These are phyloP conservation scores for Priapulus caudatus DNA, from an alignment of 2,888 invertebrate genomes.

Conservation along the genomic window DNA sequence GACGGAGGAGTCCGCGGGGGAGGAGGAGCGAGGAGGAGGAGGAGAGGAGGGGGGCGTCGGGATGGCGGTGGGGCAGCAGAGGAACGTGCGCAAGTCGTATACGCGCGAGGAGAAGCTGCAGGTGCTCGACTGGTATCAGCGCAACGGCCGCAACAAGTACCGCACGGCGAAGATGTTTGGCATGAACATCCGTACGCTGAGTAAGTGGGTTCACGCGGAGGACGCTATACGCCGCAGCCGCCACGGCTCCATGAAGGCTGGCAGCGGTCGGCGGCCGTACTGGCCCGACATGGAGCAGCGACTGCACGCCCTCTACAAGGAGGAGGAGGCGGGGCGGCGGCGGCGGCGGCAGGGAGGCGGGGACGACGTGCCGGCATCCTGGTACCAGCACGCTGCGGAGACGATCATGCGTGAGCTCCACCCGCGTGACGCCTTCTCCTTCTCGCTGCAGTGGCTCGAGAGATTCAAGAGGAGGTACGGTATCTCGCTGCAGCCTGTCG, in stretches of 20 bases:
- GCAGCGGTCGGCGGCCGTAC: not conserved
- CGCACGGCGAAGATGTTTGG: not conserved
- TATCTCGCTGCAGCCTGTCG: too few species aligned
- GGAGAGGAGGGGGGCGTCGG: too few species aligned
- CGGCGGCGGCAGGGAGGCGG: not conserved
- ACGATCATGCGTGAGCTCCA: not conserved
- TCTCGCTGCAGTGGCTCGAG: not conserved
- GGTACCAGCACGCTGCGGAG: not conserved
- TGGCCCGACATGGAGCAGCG: not conserved
- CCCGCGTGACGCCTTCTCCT: not conserved
- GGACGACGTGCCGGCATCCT: not conserved
- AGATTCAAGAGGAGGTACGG: not conserved
- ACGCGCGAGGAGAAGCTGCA: not conserved
- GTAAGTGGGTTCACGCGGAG: not conserved
- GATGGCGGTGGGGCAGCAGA: too few species aligned
- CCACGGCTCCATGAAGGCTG: slow-evolving; percentile 1
- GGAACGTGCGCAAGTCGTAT: not conserved
- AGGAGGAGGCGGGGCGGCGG: too few species aligned
- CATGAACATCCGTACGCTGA: not conserved
- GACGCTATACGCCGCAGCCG: not conserved
- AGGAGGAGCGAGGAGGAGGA: too few species aligned
- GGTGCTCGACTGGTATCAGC: not conserved
- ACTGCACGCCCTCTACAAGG: not conserved
- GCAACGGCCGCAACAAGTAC: not conserved
- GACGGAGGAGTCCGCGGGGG: too few species aligned